These are phyloP conservation scores for Osmerus eperlanus DNA, from an alignment of 2,113 vertebrate genomes.

Conservation along the genomic window DNA sequence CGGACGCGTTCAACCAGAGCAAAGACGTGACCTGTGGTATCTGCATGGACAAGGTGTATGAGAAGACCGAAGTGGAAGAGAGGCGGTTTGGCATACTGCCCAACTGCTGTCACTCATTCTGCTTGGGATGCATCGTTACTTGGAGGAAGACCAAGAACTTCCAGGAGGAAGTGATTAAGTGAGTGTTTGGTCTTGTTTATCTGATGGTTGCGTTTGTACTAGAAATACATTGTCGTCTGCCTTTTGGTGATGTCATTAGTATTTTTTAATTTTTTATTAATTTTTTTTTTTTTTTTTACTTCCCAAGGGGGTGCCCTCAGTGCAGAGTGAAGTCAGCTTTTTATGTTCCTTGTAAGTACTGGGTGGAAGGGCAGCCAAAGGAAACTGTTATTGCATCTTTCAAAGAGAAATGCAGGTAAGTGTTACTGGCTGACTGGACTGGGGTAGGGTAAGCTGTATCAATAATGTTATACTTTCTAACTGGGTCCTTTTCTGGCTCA, in stretches of 20 bases:
- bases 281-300: not conserved
- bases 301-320: conserved; percentile 81
- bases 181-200: conserved; percentile 23
- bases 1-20: conserved; percentile 62
- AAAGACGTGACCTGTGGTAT: conserved; percentile 80
- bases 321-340: conserved; percentile 83
- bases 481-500: not conserved
- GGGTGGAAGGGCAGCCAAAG: conserved; percentile 79
- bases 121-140: conserved; percentile 80
- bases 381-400: conserved; percentile 75
- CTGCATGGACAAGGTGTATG: conserved; percentile 90
- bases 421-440: not conserved
- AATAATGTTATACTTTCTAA: not conserved
- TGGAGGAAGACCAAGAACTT: conserved; percentile 80
- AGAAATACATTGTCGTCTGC: not conserved
- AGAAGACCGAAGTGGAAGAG: conserved; percentile 64
- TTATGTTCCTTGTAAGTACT: conserved; percentile 84
- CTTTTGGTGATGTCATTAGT: not conserved
- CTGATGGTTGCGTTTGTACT: not conserved
- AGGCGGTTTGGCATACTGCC: conserved; percentile 83
- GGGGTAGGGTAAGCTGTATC: no score
- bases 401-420: conserved; percentile 79
- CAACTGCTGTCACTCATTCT: conserved; percentile 82
- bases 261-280: no score
- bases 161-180: conserved; percentile 76